Conservation (phyloP, 2,113 vertebrate genomes). For the Pipa parva region DNA sequence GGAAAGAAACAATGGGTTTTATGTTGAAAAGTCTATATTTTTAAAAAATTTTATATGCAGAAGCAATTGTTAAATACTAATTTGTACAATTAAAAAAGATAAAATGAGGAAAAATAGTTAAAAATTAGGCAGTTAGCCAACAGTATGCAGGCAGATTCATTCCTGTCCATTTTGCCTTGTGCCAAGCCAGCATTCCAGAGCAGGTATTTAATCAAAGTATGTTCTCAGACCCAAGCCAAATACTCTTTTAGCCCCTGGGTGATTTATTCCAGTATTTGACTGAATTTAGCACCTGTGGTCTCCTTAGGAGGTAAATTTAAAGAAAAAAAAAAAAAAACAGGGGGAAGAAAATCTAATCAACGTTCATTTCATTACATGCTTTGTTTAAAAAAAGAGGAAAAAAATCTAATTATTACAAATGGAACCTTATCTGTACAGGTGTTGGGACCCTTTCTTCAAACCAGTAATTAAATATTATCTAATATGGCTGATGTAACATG, state of each 20-base stretch:
- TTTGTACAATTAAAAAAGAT: background rate
- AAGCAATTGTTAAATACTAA: conserved; percentile 10
- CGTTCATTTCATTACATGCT: conserved; percentile 12
- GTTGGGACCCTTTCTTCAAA: conserved; percentile 14
- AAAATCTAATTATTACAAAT: conserved; percentile 33
- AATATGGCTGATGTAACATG: conserved; percentile 27
- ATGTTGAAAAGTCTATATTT: conserved; percentile 8
- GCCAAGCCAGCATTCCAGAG: conserved; percentile 73
- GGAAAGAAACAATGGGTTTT: conserved; percentile 27
- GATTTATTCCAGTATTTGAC: conserved; percentile 55
- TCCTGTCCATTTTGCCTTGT: conserved; percentile 52
- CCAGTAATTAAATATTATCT: conserved; percentile 33
- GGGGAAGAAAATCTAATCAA: conserved; percentile 15
- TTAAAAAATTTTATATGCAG: conserved; percentile 8
- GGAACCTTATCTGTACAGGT: conserved; percentile 33
- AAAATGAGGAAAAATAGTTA: no score
- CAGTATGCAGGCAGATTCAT: conserved; percentile 58
- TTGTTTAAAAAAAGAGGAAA: conserved; percentile 6
- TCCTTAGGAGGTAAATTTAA: conserved; percentile 39
- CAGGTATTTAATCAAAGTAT: conserved; percentile 71
- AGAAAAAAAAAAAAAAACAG: background rate
- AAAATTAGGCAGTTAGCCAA: conserved; percentile 45
- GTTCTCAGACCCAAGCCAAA: conserved; percentile 65
- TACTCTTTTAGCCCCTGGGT: conserved; percentile 56
- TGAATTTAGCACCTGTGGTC: conserved; percentile 52